Base-by-base conservation (phyloP, 2,888 invertebrate genomes). In the Torymus auratus region DNA sequence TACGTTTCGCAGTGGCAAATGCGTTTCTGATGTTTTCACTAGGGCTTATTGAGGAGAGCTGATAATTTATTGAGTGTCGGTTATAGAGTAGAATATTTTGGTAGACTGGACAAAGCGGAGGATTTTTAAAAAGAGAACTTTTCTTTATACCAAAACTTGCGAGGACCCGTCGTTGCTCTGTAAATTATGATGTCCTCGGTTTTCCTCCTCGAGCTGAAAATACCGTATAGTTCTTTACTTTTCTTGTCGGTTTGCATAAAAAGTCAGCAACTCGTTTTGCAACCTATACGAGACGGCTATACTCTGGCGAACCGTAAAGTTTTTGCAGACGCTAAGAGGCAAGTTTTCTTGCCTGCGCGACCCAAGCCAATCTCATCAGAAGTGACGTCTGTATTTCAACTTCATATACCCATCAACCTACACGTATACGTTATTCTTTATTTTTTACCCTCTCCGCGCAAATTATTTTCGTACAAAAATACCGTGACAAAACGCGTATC, bases 391-490 rank as follows among this genome's bases (percentile, higher is more conserved):
- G 10, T 62, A 73, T 78, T 61, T 28, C 28, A 1, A n/a, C 50
- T 50, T 5, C 10, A 23, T 41, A 2, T 71, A 13, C 13, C 7
- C 23, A 23, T 17, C 15, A 0, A 10, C 53, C 60, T 17, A n/a
- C 13, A 20, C 20, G 53, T 28, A 20, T 28, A 20, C 41, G 56
- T 70, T 50, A 67, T 50, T 20, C 7, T 73, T 53, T 52, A 20
- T 67, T 75, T 69, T 20, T 4, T 11, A n/a, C 55, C 20, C 17
- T 71, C 15, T 20, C 7, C 53, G 67, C 60, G 56, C 15, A 53
- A 67, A 75, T 75, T 75, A 70, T 71, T 65, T 80, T 55, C 67
- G 5, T 11, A n/a, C 71, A 80, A 80, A 80, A 80, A 76, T 80
- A 80, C 55, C 71, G 71, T 75, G 75, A 23, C 75, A 41, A 73